Percentiles rank a stretch among this genome's conserved stretches.
Conservation (phyloP, 92 coral and sea anemone species). For the Porites evermanni region DNA sequence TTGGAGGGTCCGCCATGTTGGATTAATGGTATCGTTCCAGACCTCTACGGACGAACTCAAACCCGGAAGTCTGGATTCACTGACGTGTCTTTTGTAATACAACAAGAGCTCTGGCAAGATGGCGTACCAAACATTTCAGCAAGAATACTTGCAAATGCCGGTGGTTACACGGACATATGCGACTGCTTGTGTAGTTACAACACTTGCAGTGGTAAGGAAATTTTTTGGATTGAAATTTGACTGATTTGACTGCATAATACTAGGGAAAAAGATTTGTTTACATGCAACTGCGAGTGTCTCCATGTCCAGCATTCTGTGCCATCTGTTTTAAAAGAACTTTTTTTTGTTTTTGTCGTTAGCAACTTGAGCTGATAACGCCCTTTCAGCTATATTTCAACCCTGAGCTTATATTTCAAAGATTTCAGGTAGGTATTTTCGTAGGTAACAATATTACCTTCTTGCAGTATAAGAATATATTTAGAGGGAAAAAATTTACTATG, state of each 20-base stretch:
- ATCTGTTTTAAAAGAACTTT: not conserved
- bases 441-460: not conserved
- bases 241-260: not conserved
- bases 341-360: conserved; percentile 65
- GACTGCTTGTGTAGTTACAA: conserved; percentile 97
- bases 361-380: conserved; percentile 96
- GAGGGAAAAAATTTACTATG: not conserved
- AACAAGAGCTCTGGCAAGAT: conserved; percentile 50
- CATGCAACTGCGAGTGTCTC: no score
- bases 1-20: conserved; percentile 43
- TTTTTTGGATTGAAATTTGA: not conserved
- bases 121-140: conserved; percentile 99
- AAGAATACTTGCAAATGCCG: conserved; percentile 99
- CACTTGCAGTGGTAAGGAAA: conserved; percentile 90
- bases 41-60: not conserved
- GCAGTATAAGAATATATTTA: not conserved
- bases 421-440: conserved; percentile 72
- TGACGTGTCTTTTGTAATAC: conserved; percentile 48
- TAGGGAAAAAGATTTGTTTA: not conserved
- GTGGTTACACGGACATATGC: conserved; percentile 98
- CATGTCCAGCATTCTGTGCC: no score
- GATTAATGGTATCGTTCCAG: conserved; percentile 11
- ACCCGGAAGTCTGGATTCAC: conserved; percentile 21
- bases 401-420: conserved; percentile 92
- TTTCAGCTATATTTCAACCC: conserved; percentile 99